These are phyloP conservation scores for Aspidiotus destructor DNA, from an alignment of 2,888 invertebrate genomes.

Conservation along the genomic window DNA sequence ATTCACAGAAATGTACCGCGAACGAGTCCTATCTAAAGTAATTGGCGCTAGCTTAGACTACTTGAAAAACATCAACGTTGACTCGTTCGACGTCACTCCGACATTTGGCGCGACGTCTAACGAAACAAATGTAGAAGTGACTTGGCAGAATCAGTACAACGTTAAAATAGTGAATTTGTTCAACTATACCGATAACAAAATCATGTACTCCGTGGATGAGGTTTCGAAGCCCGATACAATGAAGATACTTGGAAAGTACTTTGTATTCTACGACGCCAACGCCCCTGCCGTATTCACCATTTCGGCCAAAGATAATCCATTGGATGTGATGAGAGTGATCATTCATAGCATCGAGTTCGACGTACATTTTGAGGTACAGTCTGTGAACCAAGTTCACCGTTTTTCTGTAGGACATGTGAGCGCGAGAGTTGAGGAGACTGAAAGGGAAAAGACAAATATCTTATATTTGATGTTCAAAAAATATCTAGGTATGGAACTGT, in stretches of 20 bases:
- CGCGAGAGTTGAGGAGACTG: constrained; percentile 12
- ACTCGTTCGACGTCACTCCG: constrained; percentile 26
- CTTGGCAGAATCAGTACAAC: constrained; percentile 6
- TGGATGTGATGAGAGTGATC: constrained; percentile 10
- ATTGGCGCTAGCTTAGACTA: constrained; percentile 7
- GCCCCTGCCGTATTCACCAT: constrained; percentile 14
- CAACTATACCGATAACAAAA: constrained; percentile 2
- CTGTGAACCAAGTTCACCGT: constrained; percentile 2
- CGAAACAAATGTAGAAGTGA: not conserved
- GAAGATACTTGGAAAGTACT: constrained; percentile 1
- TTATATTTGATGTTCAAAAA: constrained; percentile 14
- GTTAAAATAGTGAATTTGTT: constrained; percentile 19
- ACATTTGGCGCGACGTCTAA: not conserved
- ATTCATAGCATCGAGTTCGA: constrained; percentile 15
- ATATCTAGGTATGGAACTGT: constrained; percentile 19
- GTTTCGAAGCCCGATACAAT: not conserved
- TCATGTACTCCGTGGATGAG: not conserved
- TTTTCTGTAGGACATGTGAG: not conserved
- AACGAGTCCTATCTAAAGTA: not conserved
- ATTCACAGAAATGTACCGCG: constrained; percentile 6
- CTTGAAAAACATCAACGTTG: constrained; percentile 14
- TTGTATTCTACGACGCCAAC: not conserved
- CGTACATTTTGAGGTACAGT: not conserved
- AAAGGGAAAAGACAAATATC: not conserved
- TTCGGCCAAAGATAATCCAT: constrained; percentile 21